Evolutionary conservation across 2,113 vertebrate species (phyloP), one percentile per base, ranked within the genome.

Genomic region (Eublepharis macularius): DNA sequence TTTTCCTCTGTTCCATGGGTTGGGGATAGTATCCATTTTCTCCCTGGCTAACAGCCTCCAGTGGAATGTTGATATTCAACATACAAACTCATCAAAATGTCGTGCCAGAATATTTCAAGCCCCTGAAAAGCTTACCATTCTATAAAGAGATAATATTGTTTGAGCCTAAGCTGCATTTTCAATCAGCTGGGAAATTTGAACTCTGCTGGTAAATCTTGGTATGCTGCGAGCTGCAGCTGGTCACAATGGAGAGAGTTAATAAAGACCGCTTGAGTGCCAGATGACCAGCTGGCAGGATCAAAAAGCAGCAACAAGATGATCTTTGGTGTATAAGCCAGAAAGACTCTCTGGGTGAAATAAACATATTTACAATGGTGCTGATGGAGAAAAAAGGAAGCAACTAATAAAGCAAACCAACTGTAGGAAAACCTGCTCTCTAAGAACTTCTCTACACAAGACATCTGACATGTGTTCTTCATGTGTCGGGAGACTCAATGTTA

Each of bases 311-410:
- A n/a, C 47, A 26, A 24, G 19, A 74, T 66, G n/a, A 1, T 19
- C 2, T 34, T 66, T 81, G 69, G 72, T 13, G 11, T 4, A 63
- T 82, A 49, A 76, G 63, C 32, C 57, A 2, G 34, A 49, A 69
- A 4, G 1, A 0, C n/a, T 32, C 63, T 49, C 82, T 68, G 0
- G 0, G 29, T 12, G n/a, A 29, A 19, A 87, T 51, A 87, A 76
- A 9, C 2, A 19, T 34, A 80, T 43, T 36, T 24, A 80, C 34
- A 29, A 2, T 51, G 19, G 29, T 72, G 21, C 66, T 65, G n/a
- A 76, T 65, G 3, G 82, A 34, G 6, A 2, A 60, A 5, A 6
- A 1, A 26, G 0, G 0, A 19, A n/a, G 68, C 51, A 29, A 13
- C 43, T 68, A 34, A 69, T 60, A 63, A 72, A 78, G 74, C 34